Evolutionary conservation across 2,888 invertebrate species (phyloP).

Genomic region (Lasius platythorax): DNA sequence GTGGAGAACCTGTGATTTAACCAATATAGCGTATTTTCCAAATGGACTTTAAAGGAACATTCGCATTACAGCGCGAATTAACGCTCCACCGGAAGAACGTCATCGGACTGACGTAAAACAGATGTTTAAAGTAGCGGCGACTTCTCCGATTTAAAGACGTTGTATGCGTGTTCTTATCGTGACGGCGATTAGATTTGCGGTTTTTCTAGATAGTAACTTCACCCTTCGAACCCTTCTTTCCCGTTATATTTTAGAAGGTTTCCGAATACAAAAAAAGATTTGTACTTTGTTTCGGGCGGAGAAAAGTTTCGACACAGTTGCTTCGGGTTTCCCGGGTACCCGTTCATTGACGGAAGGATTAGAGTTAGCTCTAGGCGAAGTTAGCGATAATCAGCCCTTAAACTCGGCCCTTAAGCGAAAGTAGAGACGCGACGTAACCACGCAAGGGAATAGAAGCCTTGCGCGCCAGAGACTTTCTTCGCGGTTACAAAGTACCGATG

Average conservation of each 20-base stretch:
- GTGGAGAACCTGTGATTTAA: conserved; percentile 35
- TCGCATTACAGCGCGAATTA: conserved; percentile 18
- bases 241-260: too few relatives aligned
- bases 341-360: neutral
- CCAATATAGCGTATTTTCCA: neutral
- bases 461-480: conserved; percentile 21
- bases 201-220: neutral
- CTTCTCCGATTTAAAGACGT: neutral
- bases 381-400: neutral
- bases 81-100: neutral
- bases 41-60: neutral
- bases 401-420: neutral
- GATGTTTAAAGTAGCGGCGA: neutral
- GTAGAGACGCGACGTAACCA: conserved; percentile 8
- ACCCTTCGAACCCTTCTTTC: too few relatives aligned
- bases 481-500: conserved; percentile 60
- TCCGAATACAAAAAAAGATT: neutral
- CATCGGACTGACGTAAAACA: neutral
- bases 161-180: neutral
- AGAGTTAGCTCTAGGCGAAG: neutral
- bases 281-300: neutral
- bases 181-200: neutral
- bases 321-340: too few relatives aligned
- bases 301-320: too few relatives aligned
- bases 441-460: conserved; percentile 55